Evolutionary conservation across 1,140 invertebrate species (phyloP), one percentile per base, ranked within the genome.

Genomic region (Atta colombica): DNA sequence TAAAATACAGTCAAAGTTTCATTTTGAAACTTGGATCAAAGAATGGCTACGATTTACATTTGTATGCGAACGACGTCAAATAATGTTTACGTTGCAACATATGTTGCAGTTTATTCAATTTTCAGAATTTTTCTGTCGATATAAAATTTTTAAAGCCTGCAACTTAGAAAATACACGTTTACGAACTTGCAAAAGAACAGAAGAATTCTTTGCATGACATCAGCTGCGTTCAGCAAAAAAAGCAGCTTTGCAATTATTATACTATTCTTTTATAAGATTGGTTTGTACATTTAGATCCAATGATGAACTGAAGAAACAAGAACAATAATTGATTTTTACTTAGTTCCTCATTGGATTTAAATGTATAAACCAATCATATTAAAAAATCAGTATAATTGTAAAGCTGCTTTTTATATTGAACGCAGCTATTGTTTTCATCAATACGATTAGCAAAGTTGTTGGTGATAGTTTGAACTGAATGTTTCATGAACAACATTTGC

Each of bases 131-230:
- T 68, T 68, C 28, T 61, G 0, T 6, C 3, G n/a, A 53, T 53
- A 21, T 69, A 14, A 55, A 81, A 71, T 31, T 58, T 53, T 81
- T 31, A 81, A 81, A 49, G 51, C 35, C 45, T 16, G n/a, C 18
- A 16, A 53, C 14, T 65, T 39, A 31, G 18, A 55, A 55, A 28
- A 28, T 12, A 25, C 16, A 21, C 25, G 18, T 71, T 81, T 55
- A 12, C 28, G 28, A 14, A 35, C 21, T 31, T 39, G 10, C n/a
- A 6, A 16, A 51, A 51, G 12, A 25, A 25, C 7, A 21, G 21
- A 7, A 25, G 39, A 51, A 21, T n/a, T 3, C 10, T 58, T 69
- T 25, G 18, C 25, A 7, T 12, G 45, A 58, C 10, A 7, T 45
- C 39, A 10, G 2, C 8, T 45, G 39, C 10, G 39, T 12, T 45